Evolutionary conservation across 2,113 vertebrate genomes (phyloP), one percentile per base, ranked within the genome.

Genomic region (Seriola aureovittata): DNA sequence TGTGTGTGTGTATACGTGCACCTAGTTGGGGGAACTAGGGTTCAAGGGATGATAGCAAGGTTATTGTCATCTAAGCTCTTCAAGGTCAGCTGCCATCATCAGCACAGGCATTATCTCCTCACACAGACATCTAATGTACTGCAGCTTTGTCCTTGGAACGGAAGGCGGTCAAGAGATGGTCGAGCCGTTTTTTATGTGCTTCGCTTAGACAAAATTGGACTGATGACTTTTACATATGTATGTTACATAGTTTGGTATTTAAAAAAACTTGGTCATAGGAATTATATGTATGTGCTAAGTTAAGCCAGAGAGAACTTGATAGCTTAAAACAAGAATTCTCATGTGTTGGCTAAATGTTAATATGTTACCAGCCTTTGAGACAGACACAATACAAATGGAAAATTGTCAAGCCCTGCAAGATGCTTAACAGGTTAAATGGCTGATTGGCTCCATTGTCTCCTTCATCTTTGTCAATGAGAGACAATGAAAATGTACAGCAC

Each of bases 51-150:
- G 85, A 91, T 75, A 75, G 77, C 58, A 60, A 88, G 85, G 91
- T 91, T 89, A 88, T 77, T 75, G 82, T 89, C 86, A 92, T 87
- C 63, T 74, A 81, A 90, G 84, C 79, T 80, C 75, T 48, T 85
- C 89, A 92, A 92, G 93, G 90, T 91, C 89, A 85, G 78, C 89
- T 72, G 77, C 85, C 88, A 86, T 86, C 89, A 88, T 92, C 82
- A 83, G 88, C 68, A 25, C 75, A 87, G 75, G 85, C 87, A 93
- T 91, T 91, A 93, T 88, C 88, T 89, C 76, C 69, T 92, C 86
- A 87, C 71, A 66, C 80, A 85, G 80, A 88, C 86, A 85, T 60
- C 70, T 85, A 82, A 89, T 89, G 80, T 62, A 67, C 69, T 65
- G 81, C 82, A 91, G 73, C 88, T 84, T 80, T 71, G 88, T 87